Conservation (phyloP, 1,140 invertebrate genomes). For the Cardiocondyla obscurior region DNA sequence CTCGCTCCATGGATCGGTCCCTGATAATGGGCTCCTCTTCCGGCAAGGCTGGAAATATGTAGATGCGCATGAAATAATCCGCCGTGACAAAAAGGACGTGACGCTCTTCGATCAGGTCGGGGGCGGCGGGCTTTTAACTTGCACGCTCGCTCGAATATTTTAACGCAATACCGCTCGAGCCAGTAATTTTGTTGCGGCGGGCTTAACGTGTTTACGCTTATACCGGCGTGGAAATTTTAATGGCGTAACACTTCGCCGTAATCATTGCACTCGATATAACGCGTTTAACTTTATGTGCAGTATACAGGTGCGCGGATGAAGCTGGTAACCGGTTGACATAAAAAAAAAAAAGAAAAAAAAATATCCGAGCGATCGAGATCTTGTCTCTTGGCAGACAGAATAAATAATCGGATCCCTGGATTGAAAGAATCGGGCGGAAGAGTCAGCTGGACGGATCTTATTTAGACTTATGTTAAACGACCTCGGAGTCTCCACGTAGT, state of each 20-base stretch:
- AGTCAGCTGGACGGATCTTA: neutral
- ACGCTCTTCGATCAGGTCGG: constrained; percentile 17
- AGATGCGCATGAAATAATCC: neutral
- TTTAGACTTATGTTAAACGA: constrained; percentile 8
- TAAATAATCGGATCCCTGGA: constrained; percentile 25
- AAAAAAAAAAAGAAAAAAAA: too few species aligned
- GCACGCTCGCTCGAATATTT: constrained; percentile 42
- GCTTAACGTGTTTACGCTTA: constrained; percentile 48
- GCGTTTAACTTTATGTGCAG: constrained; percentile 19
- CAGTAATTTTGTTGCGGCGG: constrained; percentile 41
- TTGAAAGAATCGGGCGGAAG: constrained; percentile 24
- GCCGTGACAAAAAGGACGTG: neutral
- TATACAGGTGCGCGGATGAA: neutral
- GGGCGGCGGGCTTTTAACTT: constrained; percentile 29
- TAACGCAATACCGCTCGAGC: constrained; percentile 24
- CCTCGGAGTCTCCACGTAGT: too few species aligned
- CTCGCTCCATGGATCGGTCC: constrained; percentile 80
- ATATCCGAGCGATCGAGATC: neutral
- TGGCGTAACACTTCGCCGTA: constrained; percentile 39
- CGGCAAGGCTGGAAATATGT: constrained; percentile 85
- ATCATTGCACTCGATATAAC: constrained; percentile 39
- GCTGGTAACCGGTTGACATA: neutral
- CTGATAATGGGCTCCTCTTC: constrained; percentile 87
- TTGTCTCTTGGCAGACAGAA: neutral
- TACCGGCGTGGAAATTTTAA: constrained; percentile 46